A percentile compares a stretch with the other conserved stretches of the same genome.
Evolutionary conservation across 2,113 vertebrate genomes (phyloP).

Genomic region (Indri indri): DNA sequence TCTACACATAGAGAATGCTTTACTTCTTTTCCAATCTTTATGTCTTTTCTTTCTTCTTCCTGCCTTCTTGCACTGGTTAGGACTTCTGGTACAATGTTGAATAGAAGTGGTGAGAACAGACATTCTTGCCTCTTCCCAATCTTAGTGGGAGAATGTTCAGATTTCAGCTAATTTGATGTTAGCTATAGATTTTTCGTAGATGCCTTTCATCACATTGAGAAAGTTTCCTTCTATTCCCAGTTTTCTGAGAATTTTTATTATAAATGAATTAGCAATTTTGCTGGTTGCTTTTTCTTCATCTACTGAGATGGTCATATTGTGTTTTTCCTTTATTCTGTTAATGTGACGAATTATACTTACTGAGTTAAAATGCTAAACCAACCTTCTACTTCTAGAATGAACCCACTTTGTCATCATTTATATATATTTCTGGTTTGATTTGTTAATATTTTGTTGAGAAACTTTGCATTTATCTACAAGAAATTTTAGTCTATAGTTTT

Average conservation of each 20-base stretch:
- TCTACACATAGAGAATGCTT: neutral
- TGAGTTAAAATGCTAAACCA: conserved; percentile 17
- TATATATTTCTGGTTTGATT: neutral
- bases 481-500: neutral
- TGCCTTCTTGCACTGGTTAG: neutral
- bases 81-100: neutral
- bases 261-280: neutral
- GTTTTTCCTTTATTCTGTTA: conserved; percentile 9
- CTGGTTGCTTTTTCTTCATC: conserved; percentile 11
- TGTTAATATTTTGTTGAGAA: conserved; percentile 24
- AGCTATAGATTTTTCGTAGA: neutral
- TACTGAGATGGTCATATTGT: neutral
- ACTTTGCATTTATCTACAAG: neutral
- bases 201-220: neutral
- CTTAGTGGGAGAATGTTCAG: neutral
- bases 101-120: neutral
- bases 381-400: neutral
- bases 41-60: neutral
- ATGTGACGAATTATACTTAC: neutral
- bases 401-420: neutral
- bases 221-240: neutral
- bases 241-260: neutral
- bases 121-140: neutral
- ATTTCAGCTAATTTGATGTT: neutral
- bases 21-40: neutral